These are phyloP conservation scores for Nylanderia fulva DNA, from an alignment of 1,140 invertebrate species.

Conservation along the genomic window DNA sequence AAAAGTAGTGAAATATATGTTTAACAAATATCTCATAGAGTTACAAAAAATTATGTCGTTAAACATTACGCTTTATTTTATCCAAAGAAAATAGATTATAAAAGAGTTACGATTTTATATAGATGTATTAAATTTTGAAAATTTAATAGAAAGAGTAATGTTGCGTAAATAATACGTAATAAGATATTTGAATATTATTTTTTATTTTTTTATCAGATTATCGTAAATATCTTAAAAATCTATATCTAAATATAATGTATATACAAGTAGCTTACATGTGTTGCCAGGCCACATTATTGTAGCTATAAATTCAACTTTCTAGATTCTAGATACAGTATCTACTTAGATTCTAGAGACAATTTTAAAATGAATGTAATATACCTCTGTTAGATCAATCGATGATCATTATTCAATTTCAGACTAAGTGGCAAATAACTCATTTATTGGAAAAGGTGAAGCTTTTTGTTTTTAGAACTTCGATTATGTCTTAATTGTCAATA, in stretches of 20 bases:
- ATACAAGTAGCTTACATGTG: background rate
- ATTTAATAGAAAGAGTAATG: background rate
- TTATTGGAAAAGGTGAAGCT: background rate
- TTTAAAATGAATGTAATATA: background rate
- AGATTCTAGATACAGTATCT: too few species aligned
- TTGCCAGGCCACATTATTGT: background rate
- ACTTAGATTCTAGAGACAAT: background rate
- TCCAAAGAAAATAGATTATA: background rate
- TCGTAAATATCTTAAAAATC: too few species aligned
- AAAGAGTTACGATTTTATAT: background rate
- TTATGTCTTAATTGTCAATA: slow-evolving; percentile 35
- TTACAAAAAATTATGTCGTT: background rate
- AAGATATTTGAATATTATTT: background rate
- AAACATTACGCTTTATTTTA: background rate
- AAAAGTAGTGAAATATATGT: background rate
- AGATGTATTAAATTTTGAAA: background rate
- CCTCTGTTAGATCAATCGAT: background rate
- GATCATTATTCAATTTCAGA: background rate
- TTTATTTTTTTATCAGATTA: too few species aligned
- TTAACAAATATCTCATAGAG: background rate
- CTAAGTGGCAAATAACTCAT: slow-evolving; percentile 21
- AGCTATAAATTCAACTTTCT: background rate
- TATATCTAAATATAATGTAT: too few species aligned
- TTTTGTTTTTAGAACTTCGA: background rate
- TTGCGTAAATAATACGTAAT: background rate